phyloP scores from a whole-genome alignment of 2,888 invertebrate species.

The Melanargia galathea region DNA sequence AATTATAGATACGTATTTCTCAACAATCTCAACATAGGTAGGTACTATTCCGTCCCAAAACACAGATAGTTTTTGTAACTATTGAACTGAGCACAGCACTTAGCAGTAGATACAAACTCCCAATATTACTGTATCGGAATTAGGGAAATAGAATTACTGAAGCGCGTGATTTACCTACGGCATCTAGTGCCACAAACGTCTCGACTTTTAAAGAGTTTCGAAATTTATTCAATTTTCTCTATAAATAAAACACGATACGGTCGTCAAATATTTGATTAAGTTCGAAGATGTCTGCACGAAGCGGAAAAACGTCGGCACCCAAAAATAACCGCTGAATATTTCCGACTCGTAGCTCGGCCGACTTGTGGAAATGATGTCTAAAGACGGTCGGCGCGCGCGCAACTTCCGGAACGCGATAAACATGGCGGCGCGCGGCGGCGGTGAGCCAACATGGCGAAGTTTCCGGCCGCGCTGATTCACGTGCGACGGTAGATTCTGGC shows the following conservation, averaged over 20 bases:
- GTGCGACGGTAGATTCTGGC: slow-evolving; percentile 67
- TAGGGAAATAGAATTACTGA: slow-evolving; percentile 31
- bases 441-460: slow-evolving; percentile 78
- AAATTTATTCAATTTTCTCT: slow-evolving; percentile 64
- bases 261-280: slow-evolving; percentile 76
- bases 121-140: slow-evolving; percentile 16
- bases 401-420: slow-evolving; percentile 80
- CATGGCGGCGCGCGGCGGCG: slow-evolving; percentile 74
- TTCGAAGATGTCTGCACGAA: slow-evolving; percentile 71
- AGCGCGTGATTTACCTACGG: slow-evolving; percentile 35
- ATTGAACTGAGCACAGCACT: not conserved
- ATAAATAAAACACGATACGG: slow-evolving; percentile 67
- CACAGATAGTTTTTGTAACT: not conserved
- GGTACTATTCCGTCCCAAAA: not conserved
- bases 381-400: slow-evolving; percentile 79
- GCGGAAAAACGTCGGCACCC: slow-evolving; percentile 76
- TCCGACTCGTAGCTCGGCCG: slow-evolving; percentile 71
- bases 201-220: slow-evolving; percentile 62
- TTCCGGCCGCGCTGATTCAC: slow-evolving; percentile 80
- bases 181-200: slow-evolving; percentile 46
- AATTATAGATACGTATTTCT: not conserved
- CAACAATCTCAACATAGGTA: not conserved
- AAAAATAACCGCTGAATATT: slow-evolving; percentile 77
- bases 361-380: slow-evolving; percentile 74
- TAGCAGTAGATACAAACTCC: no score